Evolutionary conservation across 2,888 invertebrate species (phyloP).

Genomic region (Heliconius aoede): DNA sequence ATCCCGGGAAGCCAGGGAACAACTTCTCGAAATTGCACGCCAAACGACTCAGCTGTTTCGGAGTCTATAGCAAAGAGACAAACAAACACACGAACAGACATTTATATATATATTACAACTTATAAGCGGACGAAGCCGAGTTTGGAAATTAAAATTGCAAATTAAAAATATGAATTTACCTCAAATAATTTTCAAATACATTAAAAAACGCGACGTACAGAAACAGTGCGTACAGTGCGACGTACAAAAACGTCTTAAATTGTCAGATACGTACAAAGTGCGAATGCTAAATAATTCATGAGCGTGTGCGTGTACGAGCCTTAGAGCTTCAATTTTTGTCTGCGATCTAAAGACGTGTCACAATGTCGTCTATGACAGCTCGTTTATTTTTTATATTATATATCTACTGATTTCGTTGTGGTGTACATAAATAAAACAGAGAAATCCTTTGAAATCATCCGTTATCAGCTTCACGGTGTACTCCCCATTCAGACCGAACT

Average conservation of each 20-base stretch:
- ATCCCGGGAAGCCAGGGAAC: too few species aligned
- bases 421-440: too few species aligned
- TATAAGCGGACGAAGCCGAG: too few species aligned
- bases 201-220: slow-evolving; percentile 14
- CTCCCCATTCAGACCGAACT: neutral
- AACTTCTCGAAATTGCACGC: too few species aligned
- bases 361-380: neutral
- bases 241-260: slow-evolving; percentile 22
- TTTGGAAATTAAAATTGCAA: too few species aligned
- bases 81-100: too few species aligned
- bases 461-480: neutral
- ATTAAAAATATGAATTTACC: neutral
- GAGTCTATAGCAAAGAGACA: too few species aligned
- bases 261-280: slow-evolving; percentile 30
- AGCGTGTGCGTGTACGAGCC: slow-evolving; percentile 29
- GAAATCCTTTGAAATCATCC: neutral
- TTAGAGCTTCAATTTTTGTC: slow-evolving; percentile 32
- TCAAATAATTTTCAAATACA: neutral
- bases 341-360: slow-evolving; percentile 15
- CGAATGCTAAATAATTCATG: slow-evolving; percentile 35
- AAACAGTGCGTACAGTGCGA: slow-evolving; percentile 9
- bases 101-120: too few species aligned
- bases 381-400: neutral
- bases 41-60: too few species aligned
- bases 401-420: neutral